These are phyloP conservation scores for Neodiprion fabricii DNA, from an alignment of 1,140 invertebrate species.

Conservation along the genomic window DNA sequence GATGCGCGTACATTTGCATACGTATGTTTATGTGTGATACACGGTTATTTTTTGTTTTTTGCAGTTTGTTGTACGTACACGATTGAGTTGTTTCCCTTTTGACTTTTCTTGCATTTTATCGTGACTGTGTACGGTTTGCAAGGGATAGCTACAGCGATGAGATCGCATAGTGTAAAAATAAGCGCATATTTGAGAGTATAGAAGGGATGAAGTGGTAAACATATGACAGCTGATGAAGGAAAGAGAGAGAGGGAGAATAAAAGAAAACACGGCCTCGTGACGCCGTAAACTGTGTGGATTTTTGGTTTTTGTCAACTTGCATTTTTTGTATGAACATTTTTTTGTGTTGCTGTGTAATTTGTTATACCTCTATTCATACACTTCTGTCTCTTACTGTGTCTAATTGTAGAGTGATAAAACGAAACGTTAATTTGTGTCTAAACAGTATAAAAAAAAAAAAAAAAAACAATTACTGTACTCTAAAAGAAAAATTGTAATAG, in stretches of 20 bases:
- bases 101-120: no score
- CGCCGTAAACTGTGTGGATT: constrained; percentile 47
- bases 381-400: constrained; percentile 35
- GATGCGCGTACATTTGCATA: no score
- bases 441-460: constrained; percentile 18
- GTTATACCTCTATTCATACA: constrained; percentile 33
- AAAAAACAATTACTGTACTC: constrained; percentile 30
- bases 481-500: constrained; percentile 30
- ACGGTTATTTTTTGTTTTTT: no score
- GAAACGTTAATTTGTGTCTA: neutral
- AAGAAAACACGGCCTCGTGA: constrained; percentile 51
- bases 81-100: no score
- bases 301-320: constrained; percentile 35
- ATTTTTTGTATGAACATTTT: constrained; percentile 42
- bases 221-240: neutral
- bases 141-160: no score
- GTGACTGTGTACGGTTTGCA: no score
- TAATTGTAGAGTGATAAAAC: constrained; percentile 26
- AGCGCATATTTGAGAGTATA: no score
- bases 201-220: no score
- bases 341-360: constrained; percentile 43
- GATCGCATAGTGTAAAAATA: no score
- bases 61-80: no score
- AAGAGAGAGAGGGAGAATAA: neutral
- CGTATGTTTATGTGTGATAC: no score